A percentile compares a stretch with the other conserved stretches of the same genome.
Evolutionary conservation across 2,888 invertebrate genomes (phyloP).

Genomic region (Ophonus ardosiacus): DNA sequence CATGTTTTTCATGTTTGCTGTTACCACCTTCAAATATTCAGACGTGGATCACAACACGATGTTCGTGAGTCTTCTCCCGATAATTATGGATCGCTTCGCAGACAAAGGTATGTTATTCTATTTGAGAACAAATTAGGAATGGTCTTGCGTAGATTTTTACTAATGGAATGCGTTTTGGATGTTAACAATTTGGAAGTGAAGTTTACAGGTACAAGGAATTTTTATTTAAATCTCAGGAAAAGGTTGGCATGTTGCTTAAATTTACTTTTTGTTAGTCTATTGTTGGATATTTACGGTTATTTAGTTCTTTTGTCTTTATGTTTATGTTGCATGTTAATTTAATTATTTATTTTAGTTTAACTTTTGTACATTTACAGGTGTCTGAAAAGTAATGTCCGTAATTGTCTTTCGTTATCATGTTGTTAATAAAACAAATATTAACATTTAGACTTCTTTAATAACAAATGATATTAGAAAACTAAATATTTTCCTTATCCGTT

Average conservation of each 20-base stretch:
- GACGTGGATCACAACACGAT: conserved; percentile 87
- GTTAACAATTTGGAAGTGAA: conserved; percentile 69
- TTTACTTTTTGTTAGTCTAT: neutral
- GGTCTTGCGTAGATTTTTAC: conserved; percentile 55
- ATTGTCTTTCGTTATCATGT: no score
- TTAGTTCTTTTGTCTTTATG: neutral
- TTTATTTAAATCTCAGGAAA: conserved; percentile 76
- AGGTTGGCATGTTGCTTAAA: conserved; percentile 73
- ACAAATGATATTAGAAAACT: no score
- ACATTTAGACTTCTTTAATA: no score
- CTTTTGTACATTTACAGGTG: no score
- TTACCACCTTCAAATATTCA: conserved; percentile 73
- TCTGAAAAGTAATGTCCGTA: no score
- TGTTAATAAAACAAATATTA: no score
- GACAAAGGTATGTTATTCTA: conserved; percentile 83
- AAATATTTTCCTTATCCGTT: no score
- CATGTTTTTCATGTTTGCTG: conserved; percentile 66
- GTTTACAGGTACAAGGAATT: conserved; percentile 82
- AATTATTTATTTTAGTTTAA: neutral
- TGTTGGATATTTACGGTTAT: neutral
- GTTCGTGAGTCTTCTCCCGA: conserved; percentile 86
- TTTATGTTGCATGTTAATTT: neutral
- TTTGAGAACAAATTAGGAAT: conserved; percentile 13
- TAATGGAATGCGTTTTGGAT: neutral
- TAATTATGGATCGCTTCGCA: conserved; percentile 83